A percentile compares a stretch with the other conserved stretches of the same genome.
These are phyloP conservation scores for Bucco capensis DNA, from an alignment of 2,113 vertebrate species.

Conservation along the genomic window DNA sequence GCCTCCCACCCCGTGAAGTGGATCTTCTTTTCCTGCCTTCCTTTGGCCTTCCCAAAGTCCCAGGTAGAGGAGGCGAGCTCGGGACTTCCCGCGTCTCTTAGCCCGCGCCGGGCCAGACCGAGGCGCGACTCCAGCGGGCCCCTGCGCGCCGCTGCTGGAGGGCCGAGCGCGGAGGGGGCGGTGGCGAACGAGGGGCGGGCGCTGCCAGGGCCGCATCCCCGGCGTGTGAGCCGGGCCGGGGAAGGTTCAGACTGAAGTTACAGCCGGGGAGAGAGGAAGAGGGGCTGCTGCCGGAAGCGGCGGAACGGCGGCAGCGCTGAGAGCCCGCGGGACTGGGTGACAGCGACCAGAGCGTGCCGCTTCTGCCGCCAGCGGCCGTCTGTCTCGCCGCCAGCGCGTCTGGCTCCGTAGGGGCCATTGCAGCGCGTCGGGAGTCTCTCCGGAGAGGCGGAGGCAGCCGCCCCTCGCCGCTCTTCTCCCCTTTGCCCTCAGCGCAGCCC, in stretches of 20 bases:
- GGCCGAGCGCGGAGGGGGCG: constrained; percentile 7
- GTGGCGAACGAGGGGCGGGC: neutral
- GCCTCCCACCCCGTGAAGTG: neutral
- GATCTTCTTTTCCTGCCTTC: neutral
- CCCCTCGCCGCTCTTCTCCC: neutral
- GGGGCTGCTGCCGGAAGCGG: constrained; percentile 57
- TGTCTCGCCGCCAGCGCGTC: neutral
- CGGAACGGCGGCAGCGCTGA: neutral
- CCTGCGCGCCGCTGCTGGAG: neutral
- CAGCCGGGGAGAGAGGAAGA: neutral
- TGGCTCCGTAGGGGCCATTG: neutral
- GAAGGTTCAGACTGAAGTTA: neutral
- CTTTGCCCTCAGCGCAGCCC: neutral
- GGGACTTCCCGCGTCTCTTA: rapidly evolving
- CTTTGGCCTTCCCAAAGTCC: neutral
- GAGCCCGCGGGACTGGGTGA: constrained; percentile 10
- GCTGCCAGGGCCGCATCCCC: neutral
- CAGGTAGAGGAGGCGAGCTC: rapidly evolving
- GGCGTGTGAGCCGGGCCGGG: constrained; percentile 3
- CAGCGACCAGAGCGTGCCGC: neutral
- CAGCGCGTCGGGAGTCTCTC: neutral
- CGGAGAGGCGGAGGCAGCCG: neutral
- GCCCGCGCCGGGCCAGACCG: rapidly evolving
- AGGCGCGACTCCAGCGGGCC: rapidly evolving
- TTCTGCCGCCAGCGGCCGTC: neutral